A percentile compares a stretch with the other conserved stretches of the same genome.
Conservation (phyloP, 2,888 invertebrate species). For the Drosophila multiciliata region DNA sequence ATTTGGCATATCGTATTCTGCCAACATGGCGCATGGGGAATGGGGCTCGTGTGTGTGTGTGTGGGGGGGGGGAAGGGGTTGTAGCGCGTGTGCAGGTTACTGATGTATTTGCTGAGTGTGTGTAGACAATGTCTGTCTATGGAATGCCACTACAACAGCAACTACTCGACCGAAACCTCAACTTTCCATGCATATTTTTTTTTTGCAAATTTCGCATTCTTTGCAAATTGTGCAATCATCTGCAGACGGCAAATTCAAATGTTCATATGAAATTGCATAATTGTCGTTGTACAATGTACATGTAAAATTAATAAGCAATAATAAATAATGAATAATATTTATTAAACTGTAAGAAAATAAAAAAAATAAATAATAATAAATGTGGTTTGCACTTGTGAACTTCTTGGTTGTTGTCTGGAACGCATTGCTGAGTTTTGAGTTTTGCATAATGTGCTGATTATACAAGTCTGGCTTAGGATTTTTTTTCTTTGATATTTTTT, state of each 20-base stretch:
- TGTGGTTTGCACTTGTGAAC: neutral
- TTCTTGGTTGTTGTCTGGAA: neutral
- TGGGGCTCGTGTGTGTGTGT: neutral
- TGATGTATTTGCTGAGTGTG: slow-evolving; percentile 71
- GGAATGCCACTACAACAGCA: slow-evolving; percentile 36
- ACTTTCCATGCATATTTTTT: slow-evolving; percentile 9
- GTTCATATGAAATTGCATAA: slow-evolving; percentile 47
- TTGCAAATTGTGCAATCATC: slow-evolving; percentile 45
- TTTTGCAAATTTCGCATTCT: slow-evolving; percentile 52
- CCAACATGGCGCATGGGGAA: slow-evolving; percentile 19
- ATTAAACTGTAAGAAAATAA: neutral
- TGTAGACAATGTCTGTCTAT: slow-evolving; percentile 47
- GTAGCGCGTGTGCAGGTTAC: slow-evolving; percentile 76
- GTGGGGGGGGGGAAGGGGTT: neutral
- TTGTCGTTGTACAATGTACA: slow-evolving; percentile 21
- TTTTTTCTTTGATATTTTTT: neutral
- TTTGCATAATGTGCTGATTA: slow-evolving; percentile 1
- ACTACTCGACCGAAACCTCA: slow-evolving; percentile 21
- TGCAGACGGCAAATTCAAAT: slow-evolving; percentile 9
- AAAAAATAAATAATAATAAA: neutral
- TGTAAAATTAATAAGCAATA: slow-evolving; percentile 14
- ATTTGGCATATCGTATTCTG: slow-evolving; percentile 66
- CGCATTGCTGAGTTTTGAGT: neutral
- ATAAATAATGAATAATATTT: slow-evolving; percentile 30
- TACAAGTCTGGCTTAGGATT: neutral